Percentiles rank a stretch among this genome's conserved stretches.
These are phyloP conservation scores for Microcebus griseorufus DNA, from an alignment of 2,113 vertebrate species.

Conservation along the genomic window DNA sequence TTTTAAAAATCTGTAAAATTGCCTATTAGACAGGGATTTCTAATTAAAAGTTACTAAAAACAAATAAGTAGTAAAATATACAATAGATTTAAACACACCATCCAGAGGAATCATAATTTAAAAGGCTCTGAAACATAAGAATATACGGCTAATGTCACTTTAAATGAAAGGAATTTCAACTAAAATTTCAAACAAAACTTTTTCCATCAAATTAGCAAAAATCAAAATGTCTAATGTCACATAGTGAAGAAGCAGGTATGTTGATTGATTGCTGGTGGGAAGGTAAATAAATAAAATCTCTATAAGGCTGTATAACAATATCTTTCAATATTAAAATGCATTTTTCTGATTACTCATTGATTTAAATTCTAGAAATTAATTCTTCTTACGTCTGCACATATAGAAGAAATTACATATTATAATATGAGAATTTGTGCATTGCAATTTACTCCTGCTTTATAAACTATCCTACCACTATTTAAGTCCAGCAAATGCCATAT, in stretches of 20 bases:
- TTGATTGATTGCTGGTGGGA: neutral
- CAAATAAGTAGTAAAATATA: neutral
- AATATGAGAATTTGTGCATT: neutral
- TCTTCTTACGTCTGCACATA: neutral
- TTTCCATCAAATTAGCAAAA: neutral
- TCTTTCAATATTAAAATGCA: neutral
- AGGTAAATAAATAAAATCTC: neutral
- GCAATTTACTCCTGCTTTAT: neutral
- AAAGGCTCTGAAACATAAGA: neutral
- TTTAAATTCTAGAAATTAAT: neutral
- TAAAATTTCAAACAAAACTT: neutral
- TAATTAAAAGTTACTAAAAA: neutral
- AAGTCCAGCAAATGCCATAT: neutral
- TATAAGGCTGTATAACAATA: neutral
- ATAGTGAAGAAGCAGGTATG: neutral
- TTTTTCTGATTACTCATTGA: neutral
- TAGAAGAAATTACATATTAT: neutral
- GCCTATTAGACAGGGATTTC: neutral
- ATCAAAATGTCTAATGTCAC: neutral
- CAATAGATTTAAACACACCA: neutral
- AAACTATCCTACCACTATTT: neutral
- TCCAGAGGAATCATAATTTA: neutral
- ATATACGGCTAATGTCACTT: neutral
- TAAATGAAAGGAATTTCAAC: neutral
- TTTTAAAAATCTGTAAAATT: neutral